Base-by-base conservation (phyloP, 1,140 invertebrate genomes). In the Trichomalopsis sarcophagae region DNA sequence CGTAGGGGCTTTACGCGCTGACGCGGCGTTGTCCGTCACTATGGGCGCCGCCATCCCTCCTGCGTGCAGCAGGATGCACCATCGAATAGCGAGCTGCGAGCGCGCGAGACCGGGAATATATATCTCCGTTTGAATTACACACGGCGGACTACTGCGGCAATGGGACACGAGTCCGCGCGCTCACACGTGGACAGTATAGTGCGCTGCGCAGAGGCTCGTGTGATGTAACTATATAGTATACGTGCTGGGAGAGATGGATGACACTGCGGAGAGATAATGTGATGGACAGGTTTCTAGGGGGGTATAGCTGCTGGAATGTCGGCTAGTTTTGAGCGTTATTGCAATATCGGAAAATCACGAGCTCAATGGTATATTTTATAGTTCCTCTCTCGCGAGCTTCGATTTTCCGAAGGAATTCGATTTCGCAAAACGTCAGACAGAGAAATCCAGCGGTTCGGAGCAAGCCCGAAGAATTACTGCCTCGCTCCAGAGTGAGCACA, bases 111-210 rank as follows among this genome's bases (percentile, higher is more conserved):
- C 47, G 55, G 55, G 83, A 62, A 88, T 90, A 89, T 87, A 88
- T 87, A 89, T 86, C 83, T 82, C 50, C 78, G 89, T 89, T 90
- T 91, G 92, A 90, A 92, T 92, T 92, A 91, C 90, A 89, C 90
- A 89, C 86, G 17, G 14, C 85, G 88, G 87, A 89, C 88, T 89
- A 89, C 88, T 89, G 90, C 89, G n/a, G 77, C 91, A 91, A 92
- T 91, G 89, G 90, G 89, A 87, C 90, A 92, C 91, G 89, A 87
- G 90, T 62, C 68, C 27, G 23, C 21, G 30, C 68, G 66, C 10
- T n/a, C 88, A 85, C 88, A 89, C 44, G 33, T 47, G 87, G 88
- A 89, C 80, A 78, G 87, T 88, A 44, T 44, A 50, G 13, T 36
- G 5, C 27, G 2, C 27, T 27, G n/a, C 80, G 68, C 5, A 36